A percentile compares a stretch with the other conserved stretches of the same genome.
phyloP scores from a whole-genome alignment of 2,888 invertebrate genomes.

The Heliconius cydno region DNA sequence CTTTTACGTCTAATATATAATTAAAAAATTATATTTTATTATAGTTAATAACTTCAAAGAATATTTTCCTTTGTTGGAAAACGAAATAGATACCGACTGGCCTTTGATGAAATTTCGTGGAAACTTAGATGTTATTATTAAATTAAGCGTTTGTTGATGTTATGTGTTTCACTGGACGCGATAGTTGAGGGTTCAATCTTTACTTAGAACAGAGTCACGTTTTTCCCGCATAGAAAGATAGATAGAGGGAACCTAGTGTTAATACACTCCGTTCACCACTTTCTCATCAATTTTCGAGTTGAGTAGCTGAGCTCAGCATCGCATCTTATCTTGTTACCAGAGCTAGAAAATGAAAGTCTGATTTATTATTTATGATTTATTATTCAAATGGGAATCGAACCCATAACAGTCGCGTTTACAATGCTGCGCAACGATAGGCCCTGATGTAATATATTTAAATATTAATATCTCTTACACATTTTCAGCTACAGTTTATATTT shows the following conservation, averaged over 20 bases:
- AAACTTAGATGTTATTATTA: conserved; percentile 6
- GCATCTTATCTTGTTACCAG: too few species aligned
- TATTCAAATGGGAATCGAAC: background rate
- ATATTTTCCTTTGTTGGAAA: background rate
- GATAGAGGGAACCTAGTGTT: too few species aligned
- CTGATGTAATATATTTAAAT: background rate
- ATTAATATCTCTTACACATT: background rate
- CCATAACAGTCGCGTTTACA: background rate
- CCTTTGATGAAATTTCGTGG: conserved; percentile 9
- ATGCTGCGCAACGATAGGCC: background rate
- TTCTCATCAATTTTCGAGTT: too few species aligned
- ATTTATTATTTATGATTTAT: too few species aligned
- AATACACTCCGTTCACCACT: too few species aligned
- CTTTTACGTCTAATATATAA: too few species aligned
- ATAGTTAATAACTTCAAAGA: background rate
- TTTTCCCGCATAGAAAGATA: too few species aligned
- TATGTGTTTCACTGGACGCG: background rate
- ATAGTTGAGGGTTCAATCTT: background rate
- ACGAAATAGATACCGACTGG: background rate
- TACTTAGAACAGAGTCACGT: background rate
- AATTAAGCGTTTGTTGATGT: background rate
- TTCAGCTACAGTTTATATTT: background rate
- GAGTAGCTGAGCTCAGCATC: too few species aligned
- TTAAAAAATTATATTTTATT: background rate
- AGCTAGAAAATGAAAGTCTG: too few species aligned